Conservation (phyloP, 1,140 invertebrate genomes). For the Goniozus legneri region DNA sequence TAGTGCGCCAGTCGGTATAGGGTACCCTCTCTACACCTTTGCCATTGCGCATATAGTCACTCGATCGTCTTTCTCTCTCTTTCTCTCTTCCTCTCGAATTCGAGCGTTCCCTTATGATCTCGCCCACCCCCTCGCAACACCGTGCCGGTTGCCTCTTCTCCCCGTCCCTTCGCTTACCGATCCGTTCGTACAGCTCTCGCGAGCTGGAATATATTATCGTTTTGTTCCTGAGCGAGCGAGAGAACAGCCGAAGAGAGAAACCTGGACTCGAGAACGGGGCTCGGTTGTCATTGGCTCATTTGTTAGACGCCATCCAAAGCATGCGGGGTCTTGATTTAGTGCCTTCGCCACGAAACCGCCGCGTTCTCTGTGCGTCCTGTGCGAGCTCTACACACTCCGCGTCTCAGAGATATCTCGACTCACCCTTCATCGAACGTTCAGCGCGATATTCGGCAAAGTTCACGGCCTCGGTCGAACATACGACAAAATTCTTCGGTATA, state of each 20-base stretch:
- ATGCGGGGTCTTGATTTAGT: constrained; percentile 56
- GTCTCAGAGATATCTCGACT: constrained; percentile 33
- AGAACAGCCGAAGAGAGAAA: constrained; percentile 7
- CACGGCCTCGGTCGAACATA: no score
- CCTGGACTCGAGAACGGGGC: constrained; percentile 24
- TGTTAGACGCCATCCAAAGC: constrained; percentile 56
- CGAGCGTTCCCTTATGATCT: constrained; percentile 19
- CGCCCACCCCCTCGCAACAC: no score
- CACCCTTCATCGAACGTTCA: constrained; percentile 37
- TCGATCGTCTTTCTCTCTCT: neutral
- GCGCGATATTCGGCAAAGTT: no score
- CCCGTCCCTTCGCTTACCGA: constrained; percentile 13
- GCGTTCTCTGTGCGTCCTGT: constrained; percentile 27
- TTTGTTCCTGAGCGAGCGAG: constrained; percentile 44
- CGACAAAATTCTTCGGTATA: no score
- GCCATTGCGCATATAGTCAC: neutral
- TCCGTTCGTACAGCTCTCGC: constrained; percentile 20
- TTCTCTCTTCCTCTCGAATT: constrained; percentile 23
- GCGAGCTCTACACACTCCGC: constrained; percentile 38
- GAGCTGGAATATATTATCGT: constrained; percentile 53
- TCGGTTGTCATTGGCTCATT: constrained; percentile 56
- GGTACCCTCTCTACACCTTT: constrained; percentile 26
- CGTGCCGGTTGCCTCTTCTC: no score
- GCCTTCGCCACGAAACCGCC: constrained; percentile 47
- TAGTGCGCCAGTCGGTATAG: no score